Conservation (phyloP, 2,113 vertebrate genomes). For the Pandion haliaetus region DNA sequence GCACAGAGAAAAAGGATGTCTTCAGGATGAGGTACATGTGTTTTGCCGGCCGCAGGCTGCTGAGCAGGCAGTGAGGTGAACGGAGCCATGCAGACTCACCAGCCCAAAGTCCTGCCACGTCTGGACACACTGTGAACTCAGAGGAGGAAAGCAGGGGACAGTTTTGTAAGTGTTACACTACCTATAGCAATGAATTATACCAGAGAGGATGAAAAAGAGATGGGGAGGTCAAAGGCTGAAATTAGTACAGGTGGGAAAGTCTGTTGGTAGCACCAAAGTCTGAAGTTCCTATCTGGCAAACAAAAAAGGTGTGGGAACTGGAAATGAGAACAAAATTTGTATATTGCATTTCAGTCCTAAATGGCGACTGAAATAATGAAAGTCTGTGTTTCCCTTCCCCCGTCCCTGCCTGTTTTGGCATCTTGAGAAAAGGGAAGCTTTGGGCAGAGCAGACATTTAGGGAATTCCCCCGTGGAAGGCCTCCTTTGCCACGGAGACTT, state of each 20-base stretch:
- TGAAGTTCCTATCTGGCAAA: not conserved
- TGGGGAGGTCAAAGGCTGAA: not conserved
- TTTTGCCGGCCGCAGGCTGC: not conserved
- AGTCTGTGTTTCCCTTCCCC: not conserved
- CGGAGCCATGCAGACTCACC: not conserved
- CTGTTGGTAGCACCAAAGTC: not conserved
- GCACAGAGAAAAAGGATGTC: not conserved
- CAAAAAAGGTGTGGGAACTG: not conserved
- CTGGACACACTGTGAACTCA: not conserved
- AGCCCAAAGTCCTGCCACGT: not conserved
- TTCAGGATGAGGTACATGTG: not conserved
- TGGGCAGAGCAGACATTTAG: constrained; percentile 10
- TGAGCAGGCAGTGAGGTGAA: fast-evolving
- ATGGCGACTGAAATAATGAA: not conserved
- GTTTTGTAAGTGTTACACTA: not conserved
- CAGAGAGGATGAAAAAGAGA: not conserved
- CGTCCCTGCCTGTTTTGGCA: constrained; percentile 19
- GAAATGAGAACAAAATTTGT: constrained; percentile 17
- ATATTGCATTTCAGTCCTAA: not conserved
- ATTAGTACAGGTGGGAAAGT: not conserved
- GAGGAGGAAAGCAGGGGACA: not conserved
- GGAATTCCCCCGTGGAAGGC: constrained; percentile 58
- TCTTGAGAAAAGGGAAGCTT: constrained; percentile 59
- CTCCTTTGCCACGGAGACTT: not conserved
- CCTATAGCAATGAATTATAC: not conserved